Conservation (phyloP, 2,888 invertebrate genomes). For the Agonopterix alstromeriana region DNA sequence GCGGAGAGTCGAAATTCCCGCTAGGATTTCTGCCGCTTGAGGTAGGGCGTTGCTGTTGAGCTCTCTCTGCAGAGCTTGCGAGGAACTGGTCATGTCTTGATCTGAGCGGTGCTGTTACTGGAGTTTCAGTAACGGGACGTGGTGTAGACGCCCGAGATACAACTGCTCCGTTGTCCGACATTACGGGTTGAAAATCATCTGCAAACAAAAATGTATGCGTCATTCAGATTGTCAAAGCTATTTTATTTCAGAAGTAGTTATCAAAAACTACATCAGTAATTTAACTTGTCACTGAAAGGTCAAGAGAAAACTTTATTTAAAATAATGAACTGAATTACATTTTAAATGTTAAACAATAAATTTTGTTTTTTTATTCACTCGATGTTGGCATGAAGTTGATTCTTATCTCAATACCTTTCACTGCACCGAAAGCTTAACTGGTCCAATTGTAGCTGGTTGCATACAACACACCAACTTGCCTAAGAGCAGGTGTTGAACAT, state of each 20-base stretch:
- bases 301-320: not conserved
- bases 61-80: conserved; percentile 70
- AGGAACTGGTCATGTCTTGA: conserved; percentile 79
- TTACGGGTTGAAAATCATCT: conserved; percentile 53
- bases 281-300: not conserved
- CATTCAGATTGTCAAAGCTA: not conserved
- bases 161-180: conserved; percentile 69
- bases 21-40: conserved; percentile 71
- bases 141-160: conserved; percentile 69
- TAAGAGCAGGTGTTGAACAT: conserved; percentile 42
- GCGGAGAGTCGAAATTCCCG: conserved; percentile 79
- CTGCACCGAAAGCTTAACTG: conserved; percentile 27
- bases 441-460: conserved; percentile 2
- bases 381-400: conserved; percentile 10
- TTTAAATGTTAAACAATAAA: not conserved
- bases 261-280: not conserved
- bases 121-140: conserved; percentile 68
- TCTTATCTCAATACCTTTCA: conserved; percentile 45
- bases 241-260: not conserved
- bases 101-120: conserved; percentile 55
- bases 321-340: not conserved
- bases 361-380: no score
- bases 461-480: conserved; percentile 14
- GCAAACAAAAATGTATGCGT: conserved; percentile 28
- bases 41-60: conserved; percentile 59